Evolutionary conservation across 2,113 vertebrate species (phyloP).

Genomic region (Eulacestoma nigropectus): DNA sequence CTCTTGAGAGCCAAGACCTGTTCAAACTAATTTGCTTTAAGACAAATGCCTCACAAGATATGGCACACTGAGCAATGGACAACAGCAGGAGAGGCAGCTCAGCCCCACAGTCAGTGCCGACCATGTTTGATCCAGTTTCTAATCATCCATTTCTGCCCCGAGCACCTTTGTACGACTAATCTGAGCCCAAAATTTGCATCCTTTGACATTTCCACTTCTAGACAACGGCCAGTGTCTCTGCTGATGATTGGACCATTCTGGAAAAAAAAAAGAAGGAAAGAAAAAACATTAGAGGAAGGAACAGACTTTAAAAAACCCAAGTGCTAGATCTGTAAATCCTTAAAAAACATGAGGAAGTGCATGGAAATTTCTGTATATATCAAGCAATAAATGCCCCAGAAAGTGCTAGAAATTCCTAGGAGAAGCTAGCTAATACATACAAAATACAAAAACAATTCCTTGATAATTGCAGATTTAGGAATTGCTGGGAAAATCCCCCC

Average conservation of each 20-base stretch:
- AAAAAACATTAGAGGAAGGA: background rate
- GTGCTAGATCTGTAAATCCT: background rate
- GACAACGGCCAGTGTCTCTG: conserved; percentile 91
- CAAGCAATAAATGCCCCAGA: background rate
- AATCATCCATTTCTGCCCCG: conserved; percentile 98
- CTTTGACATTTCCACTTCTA: conserved; percentile 96
- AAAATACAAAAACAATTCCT: background rate
- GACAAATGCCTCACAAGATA: background rate
- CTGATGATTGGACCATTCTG: conserved; percentile 97
- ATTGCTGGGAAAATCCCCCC: background rate
- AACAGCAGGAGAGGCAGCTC: background rate
- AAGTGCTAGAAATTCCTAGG: background rate
- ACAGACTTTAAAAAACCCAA: background rate
- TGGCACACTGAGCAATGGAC: conserved; percentile 2
- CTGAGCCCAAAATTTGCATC: conserved; percentile 96
- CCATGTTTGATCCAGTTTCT: conserved; percentile 93
- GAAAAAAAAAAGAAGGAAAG: background rate
- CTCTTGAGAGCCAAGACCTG: background rate
- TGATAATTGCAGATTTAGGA: background rate
- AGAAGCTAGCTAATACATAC: background rate
- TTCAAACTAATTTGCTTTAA: background rate
- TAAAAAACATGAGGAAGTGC: background rate
- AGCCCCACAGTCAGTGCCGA: conserved; percentile 77
- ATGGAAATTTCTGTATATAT: background rate
- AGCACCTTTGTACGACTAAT: conserved; percentile 93